Base-by-base conservation (phyloP, 2,888 invertebrate species). In the Heteromyza rotundicornis region DNA sequence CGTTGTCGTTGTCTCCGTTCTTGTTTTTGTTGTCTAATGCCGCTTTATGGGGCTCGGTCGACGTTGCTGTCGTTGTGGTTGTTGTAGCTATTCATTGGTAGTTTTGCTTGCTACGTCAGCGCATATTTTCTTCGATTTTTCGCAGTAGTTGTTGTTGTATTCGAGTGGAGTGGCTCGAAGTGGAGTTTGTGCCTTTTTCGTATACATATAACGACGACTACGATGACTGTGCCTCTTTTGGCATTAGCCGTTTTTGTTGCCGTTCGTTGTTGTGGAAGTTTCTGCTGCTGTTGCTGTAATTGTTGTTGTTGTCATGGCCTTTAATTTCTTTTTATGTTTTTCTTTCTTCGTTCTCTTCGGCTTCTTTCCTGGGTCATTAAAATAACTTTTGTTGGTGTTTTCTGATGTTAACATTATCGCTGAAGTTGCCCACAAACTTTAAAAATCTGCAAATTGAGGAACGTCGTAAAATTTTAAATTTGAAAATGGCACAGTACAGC, bases 271-370 rank as follows among this genome's bases (percentile, higher is more conserved):
- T n/a, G n/a, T n/a, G n/a, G n/a, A n/a, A 40, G 32, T 2, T 17
- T 35, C 35, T 36, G 19, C 22, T 19, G 23, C 32, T 54, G 2
- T 32, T n/a, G 16, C 35, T 35, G 19, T 20, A 20, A 19, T 54
- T 56, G 20, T 55, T 55, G 55, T 56, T 40, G 55, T 56, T 56
- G 55, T 56, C 44, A 56, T 56, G 55, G 55, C 55, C 55, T 56
- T 56, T 56, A 56, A 57, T 56, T 56, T 44, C 35, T 56, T 35
- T 36, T 36, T 14, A n/a, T 49, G 49, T 36, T 47, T 47, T 19
- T 17, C 2, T 20, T 19, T 20, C 3, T 47, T 19, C 7, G 19
- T 19, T 47, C 20, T 47, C 47, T 47, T 17, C 47, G 19, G 14
- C 20, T 14, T 17, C 20, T 20, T 47, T 47, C 47, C 47, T 47